These are phyloP conservation scores for Petrolisthes cinctipes DNA, from an alignment of 2,888 invertebrate species.

Conservation along the genomic window DNA sequence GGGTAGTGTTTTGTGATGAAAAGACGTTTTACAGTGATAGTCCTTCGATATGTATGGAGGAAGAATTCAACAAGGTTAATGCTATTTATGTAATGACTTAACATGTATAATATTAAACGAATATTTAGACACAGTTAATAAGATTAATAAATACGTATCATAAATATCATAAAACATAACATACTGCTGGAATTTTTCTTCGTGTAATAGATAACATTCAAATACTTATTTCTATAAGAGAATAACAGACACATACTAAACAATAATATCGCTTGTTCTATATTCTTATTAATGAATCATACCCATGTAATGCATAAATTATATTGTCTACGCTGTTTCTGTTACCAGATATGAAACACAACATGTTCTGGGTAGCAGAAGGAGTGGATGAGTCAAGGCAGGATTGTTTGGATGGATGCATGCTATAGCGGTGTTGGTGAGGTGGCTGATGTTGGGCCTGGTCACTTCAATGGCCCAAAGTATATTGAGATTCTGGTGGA, in stretches of 20 bases:
- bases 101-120: not conserved
- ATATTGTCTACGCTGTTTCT: not conserved
- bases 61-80: not conserved
- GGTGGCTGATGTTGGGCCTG: conserved; percentile 14
- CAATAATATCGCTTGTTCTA: not conserved
- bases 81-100: not conserved
- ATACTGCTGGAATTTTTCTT: not conserved
- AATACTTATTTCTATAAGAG: not conserved
- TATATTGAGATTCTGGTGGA: conserved; percentile 7
- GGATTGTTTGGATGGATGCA: conserved; percentile 23
- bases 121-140: not conserved
- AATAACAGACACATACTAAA: not conserved
- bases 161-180: not conserved
- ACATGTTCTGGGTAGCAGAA: not conserved
- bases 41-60: not conserved
- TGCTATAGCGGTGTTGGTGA: conserved; percentile 25
- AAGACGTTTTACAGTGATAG: conserved; percentile 13
- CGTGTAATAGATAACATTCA: not conserved
- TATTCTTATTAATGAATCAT: not conserved
- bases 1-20: conserved; percentile 17
- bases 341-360: not conserved
- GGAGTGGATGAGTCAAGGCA: conserved; percentile 3
- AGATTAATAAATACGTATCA: not conserved
- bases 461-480: not conserved
- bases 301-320: not conserved